These are phyloP conservation scores for Anhinga rufa DNA, from an alignment of 2,113 vertebrate genomes.

Conservation along the genomic window DNA sequence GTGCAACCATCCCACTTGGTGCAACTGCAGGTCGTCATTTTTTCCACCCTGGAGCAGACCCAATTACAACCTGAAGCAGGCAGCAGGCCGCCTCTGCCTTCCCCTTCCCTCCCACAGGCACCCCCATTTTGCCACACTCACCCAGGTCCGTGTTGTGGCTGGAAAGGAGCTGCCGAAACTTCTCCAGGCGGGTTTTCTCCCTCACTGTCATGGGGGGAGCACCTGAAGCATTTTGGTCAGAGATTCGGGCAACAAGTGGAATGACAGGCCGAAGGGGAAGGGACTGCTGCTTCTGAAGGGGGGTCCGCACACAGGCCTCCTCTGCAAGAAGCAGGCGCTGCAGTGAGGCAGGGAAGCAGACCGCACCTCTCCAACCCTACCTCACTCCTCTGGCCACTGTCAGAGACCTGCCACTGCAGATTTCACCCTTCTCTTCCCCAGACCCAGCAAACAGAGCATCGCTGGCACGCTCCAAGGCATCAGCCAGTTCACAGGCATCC, in stretches of 20 bases:
- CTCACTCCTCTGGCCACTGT: not conserved
- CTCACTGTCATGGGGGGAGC: constrained; percentile 92
- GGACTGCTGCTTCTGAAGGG: constrained; percentile 91
- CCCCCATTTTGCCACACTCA: constrained; percentile 47
- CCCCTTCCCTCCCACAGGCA: not conserved
- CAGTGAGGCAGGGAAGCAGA: not conserved
- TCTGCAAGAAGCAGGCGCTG: constrained; percentile 57
- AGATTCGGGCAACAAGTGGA: constrained; percentile 93
- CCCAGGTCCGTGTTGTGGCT: constrained; percentile 93
- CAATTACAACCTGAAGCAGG: not conserved
- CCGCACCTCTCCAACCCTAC: not conserved
- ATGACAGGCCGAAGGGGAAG: constrained; percentile 91
- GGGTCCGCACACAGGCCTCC: constrained; percentile 70
- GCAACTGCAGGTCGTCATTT: not conserved
- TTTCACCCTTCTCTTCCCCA: not conserved
- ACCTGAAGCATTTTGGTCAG: constrained; percentile 95
- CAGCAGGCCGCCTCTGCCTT: not conserved
- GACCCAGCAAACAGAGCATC: not conserved
- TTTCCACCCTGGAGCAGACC: not conserved
- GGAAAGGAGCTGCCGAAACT: constrained; percentile 91
- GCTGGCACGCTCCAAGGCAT: not conserved
- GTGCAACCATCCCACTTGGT: not conserved
- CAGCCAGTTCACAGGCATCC: not conserved
- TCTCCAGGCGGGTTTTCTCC: constrained; percentile 93
- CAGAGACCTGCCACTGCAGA: not conserved